These are phyloP conservation scores for Leptodactylus fuscus DNA, from an alignment of 2,113 vertebrate species.

Conservation along the genomic window DNA sequence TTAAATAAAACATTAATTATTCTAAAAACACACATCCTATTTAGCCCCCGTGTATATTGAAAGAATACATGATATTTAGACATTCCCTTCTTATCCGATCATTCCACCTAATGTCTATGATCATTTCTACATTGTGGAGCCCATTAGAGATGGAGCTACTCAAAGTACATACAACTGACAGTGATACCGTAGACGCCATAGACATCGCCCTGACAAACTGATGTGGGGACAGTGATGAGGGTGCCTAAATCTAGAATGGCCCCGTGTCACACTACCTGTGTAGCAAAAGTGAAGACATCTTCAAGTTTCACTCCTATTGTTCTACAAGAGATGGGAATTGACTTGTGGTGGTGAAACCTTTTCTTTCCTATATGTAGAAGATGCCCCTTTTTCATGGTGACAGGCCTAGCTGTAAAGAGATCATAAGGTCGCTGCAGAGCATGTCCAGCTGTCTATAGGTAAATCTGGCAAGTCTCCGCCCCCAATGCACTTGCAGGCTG, in stretches of 20 bases:
- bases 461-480: no score
- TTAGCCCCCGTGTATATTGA: conserved; percentile 17
- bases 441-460: no score
- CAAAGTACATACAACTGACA: neutral
- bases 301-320: neutral
- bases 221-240: no score
- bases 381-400: no score
- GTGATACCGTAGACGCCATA: no score
- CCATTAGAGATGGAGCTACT: neutral
- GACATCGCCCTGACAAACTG: no score
- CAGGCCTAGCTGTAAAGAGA: no score
- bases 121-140: neutral
- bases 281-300: neutral
- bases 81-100: neutral
- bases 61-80: conserved; percentile 3
- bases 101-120: neutral
- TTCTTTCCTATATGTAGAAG: no score
- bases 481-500: no score
- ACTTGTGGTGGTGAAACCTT: neutral
- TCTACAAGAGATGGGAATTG: neutral
- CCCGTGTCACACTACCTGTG: no score
- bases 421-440: no score
- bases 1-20: conserved; percentile 48
- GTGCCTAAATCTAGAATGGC: no score
- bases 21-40: conserved; percentile 50